These are phyloP conservation scores for Neosilurus hyrtlii DNA, from an alignment of 2,797 vertebrate species.

Conservation along the genomic window DNA sequence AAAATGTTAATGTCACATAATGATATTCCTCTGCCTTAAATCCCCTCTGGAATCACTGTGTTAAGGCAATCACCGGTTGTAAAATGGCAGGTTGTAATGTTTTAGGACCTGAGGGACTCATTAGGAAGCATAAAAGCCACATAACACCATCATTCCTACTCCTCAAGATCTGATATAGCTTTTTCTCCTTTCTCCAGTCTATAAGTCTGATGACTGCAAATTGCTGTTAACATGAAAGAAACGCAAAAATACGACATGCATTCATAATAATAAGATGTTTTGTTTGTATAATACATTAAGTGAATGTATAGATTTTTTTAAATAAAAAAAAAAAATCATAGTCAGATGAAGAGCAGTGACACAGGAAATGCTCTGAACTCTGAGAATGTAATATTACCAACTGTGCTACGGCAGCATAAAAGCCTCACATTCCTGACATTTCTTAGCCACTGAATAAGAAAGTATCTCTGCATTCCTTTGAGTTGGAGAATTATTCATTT, in stretches of 20 bases:
- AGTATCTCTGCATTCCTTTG: slow-evolving; percentile 52
- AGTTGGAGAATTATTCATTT: slow-evolving; percentile 67
- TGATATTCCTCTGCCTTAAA: slow-evolving; percentile 48
- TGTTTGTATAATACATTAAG: slow-evolving; percentile 9
- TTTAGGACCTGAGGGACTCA: slow-evolving; percentile 73
- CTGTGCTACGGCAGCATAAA: slow-evolving; percentile 44
- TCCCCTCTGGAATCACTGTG: slow-evolving; percentile 53
- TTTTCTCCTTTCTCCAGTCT: slow-evolving; percentile 40
- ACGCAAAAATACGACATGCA: slow-evolving; percentile 41
- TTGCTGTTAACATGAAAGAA: slow-evolving; percentile 69
- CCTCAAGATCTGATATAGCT: slow-evolving; percentile 67
- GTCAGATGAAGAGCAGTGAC: neutral
- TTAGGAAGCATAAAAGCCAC: slow-evolving; percentile 77
- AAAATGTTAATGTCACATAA: slow-evolving; percentile 62
- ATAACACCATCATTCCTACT: slow-evolving; percentile 76
- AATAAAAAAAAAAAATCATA: slow-evolving; percentile 28
- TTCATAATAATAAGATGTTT: slow-evolving; percentile 29
- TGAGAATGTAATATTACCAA: slow-evolving; percentile 39
- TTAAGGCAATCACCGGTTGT: slow-evolving; percentile 70
- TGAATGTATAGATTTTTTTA: slow-evolving; percentile 28
- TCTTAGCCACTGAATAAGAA: slow-evolving; percentile 51
- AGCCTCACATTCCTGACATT: slow-evolving; percentile 45
- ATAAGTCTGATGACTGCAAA: slow-evolving; percentile 60
- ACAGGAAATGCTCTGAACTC: neutral
- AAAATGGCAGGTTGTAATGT: slow-evolving; percentile 75